Percentiles rank a stretch among this genome's conserved stretches.
Conservation (phyloP, 2,113 vertebrate genomes). For the Recurvirostra avosetta region DNA sequence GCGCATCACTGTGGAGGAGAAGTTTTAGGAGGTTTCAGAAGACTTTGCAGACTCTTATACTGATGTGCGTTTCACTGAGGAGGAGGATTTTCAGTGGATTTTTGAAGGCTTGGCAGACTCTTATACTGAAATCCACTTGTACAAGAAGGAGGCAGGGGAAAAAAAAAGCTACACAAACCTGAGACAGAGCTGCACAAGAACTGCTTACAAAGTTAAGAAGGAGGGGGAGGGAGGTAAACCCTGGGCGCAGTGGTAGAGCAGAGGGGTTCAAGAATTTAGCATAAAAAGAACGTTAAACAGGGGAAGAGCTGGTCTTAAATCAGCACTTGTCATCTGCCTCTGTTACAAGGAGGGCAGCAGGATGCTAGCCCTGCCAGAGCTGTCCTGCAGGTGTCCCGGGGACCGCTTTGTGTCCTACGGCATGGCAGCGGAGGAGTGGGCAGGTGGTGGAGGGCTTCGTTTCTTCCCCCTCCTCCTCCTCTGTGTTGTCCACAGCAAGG, state of each 20-base stretch:
- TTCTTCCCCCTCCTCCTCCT: neutral
- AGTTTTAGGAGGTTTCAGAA: neutral
- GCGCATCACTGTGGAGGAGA: neutral
- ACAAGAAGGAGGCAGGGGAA: neutral
- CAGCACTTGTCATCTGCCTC: neutral
- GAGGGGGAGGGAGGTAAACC: neutral
- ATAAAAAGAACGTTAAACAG: neutral
- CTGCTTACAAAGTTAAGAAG: neutral
- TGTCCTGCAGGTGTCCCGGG: neutral
- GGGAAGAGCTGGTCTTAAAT: neutral
- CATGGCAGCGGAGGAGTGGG: accelerated
- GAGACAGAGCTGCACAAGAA: neutral
- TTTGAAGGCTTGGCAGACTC: neutral
- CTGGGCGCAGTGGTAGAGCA: neutral
- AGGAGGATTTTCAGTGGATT: neutral
- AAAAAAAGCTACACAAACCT: neutral
- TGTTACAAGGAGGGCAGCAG: neutral
- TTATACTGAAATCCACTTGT: neutral
- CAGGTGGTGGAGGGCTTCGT: neutral
- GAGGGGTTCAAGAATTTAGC: neutral
- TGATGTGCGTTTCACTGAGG: neutral
- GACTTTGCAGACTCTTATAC: neutral
- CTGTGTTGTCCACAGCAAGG: neutral
- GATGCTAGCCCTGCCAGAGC: neutral
- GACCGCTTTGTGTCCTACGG: accelerated